Base-by-base conservation (phyloP, 2,797 vertebrate species). In the Chromis chromis region DNA sequence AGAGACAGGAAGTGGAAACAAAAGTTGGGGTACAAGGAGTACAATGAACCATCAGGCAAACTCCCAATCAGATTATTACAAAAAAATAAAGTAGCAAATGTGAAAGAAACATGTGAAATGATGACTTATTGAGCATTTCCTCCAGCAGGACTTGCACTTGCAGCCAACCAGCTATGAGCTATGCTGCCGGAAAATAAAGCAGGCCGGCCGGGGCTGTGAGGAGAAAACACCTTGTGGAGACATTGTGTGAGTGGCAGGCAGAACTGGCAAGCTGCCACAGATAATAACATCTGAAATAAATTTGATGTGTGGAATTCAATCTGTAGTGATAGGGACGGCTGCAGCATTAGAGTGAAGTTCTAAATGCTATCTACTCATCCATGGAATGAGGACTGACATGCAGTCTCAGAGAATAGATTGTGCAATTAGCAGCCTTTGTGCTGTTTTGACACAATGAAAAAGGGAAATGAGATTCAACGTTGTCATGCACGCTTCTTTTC, bases 271-370 rank as follows among this genome's bases (percentile, higher is more conserved):
- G 86, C 91, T 90, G 92, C 92, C 93, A 92, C 89, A 86, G 91
- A 93, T 93, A 93, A 94, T 93, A 92, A 91, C 91, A 93, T 93
- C 91, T 93, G 89, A 94, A 93, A 94, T 90, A 93, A 90, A 93
- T 93, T 88, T 94, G 89, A 94, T 92, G 92, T 92, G 92, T 91
- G 93, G 91, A 94, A 94, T 94, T 93, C 90, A 93, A 93, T 92
- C 91, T 91, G 89, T 89, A 90, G 90, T 73, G 89, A 91, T 93
- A 78, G 90, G 89, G 89, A 91, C 81, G 85, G 87, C 90, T 81
- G 83, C 85, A 84, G 88, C 90, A 89, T 93, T 86, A 90, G 85
- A 91, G 90, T 82, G 90, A 91, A 89, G 87, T 91, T 91, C 91
- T 93, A 92, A 94, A 94, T 91, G 92, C 86, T 92, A 92, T 92